Percentiles rank a stretch among this genome's conserved stretches.
Conservation (phyloP, 35 echinoderm and acorn worm genomes). For the Hemicentrotus pulcherrimus region DNA sequence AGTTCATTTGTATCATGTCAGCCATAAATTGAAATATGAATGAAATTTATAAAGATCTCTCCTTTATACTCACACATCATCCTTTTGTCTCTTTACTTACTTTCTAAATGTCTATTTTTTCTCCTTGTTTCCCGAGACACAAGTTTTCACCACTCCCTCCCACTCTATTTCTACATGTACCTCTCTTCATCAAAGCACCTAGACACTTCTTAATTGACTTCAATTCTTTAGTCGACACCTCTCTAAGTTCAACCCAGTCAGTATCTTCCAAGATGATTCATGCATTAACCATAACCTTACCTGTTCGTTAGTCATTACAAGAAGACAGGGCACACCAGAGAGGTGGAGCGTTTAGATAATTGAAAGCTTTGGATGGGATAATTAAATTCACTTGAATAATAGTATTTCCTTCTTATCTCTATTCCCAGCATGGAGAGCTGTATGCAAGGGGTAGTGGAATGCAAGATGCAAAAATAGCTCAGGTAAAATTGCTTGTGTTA, state of each 20-base stretch:
- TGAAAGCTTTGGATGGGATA: background rate
- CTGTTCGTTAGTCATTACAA: background rate
- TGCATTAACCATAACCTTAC: background rate
- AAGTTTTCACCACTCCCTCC: background rate
- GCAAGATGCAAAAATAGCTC: background rate
- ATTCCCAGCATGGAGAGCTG: background rate
- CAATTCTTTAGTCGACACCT: background rate
- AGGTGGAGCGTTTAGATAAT: background rate
- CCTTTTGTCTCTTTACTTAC: background rate
- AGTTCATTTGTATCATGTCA: background rate
- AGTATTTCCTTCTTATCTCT: background rate
- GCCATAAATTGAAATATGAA: background rate
- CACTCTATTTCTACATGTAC: background rate
- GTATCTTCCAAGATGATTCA: background rate
- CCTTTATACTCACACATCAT: background rate
- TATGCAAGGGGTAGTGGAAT: background rate
- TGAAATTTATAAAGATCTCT: background rate
- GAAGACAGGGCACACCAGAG: background rate
- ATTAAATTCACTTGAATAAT: background rate
- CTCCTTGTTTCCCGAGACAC: background rate
- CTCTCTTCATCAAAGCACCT: background rate
- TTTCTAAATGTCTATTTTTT: no score
- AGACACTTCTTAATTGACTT: background rate
- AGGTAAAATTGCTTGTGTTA: background rate
- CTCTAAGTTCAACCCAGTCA: background rate